Evolutionary conservation across 2,113 vertebrate species (phyloP).

Genomic region (Clupea harengus): DNA sequence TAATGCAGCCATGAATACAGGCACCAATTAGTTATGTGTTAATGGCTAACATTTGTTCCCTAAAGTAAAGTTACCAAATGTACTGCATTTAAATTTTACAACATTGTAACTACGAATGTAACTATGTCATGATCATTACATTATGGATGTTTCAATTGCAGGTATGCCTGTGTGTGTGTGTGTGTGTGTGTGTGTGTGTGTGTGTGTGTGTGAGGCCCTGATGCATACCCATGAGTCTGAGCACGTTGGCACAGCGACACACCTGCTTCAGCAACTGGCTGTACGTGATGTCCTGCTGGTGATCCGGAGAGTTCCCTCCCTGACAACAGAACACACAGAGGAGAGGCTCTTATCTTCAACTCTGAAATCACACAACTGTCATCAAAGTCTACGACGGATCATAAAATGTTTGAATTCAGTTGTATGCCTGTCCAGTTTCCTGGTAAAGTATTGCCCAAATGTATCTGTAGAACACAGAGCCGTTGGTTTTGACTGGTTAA

Average conservation of each 20-base stretch:
- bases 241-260: conserved; percentile 75
- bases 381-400: not conserved
- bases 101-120: too few species aligned
- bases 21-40: too few species aligned
- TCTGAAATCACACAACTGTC: too few species aligned
- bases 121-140: too few species aligned
- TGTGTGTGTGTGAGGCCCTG: not conserved
- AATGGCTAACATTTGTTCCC: too few species aligned
- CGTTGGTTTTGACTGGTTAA: not conserved
- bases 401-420: not conserved
- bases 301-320: conserved; percentile 76
- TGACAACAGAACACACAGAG: conserved; percentile 45
- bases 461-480: not conserved
- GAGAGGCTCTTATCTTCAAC: too few species aligned
- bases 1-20: too few species aligned
- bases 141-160: too few species aligned
- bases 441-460: not conserved
- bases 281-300: conserved; percentile 71
- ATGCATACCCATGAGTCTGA: conserved; percentile 71
- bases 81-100: too few species aligned
- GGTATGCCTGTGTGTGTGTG: not conserved
- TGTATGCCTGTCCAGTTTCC: not conserved
- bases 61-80: too few species aligned
- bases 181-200: not conserved
- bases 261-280: conserved; percentile 71